These are phyloP conservation scores for Chloropsis cyanopogon DNA, from an alignment of 2,113 vertebrate genomes.

Conservation along the genomic window DNA sequence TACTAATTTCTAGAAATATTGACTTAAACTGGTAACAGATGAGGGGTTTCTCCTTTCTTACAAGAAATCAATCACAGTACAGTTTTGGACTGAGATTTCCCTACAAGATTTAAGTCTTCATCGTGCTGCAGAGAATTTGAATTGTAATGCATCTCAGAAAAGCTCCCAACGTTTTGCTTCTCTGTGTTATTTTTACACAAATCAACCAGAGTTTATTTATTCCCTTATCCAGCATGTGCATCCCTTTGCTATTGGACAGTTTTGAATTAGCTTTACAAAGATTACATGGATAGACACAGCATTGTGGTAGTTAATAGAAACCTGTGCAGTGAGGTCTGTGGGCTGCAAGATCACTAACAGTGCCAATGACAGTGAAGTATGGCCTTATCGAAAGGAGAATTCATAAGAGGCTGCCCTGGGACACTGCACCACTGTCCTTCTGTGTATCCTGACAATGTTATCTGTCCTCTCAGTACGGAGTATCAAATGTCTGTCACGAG, in stretches of 20 bases:
- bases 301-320: slow-evolving; percentile 84
- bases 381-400: slow-evolving; percentile 79
- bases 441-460: slow-evolving; percentile 91
- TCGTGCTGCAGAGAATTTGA: background rate
- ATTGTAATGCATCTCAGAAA: background rate
- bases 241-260: slow-evolving; percentile 18
- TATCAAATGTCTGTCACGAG: slow-evolving; percentile 87
- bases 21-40: background rate
- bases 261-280: slow-evolving; percentile 63
- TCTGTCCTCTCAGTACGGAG: slow-evolving; percentile 84
- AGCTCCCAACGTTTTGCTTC: background rate
- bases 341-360: slow-evolving; percentile 71
- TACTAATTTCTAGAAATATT: background rate
- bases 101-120: background rate
- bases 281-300: slow-evolving; percentile 77
- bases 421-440: slow-evolving; percentile 87
- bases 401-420: slow-evolving; percentile 80
- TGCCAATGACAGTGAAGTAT: slow-evolving; percentile 74
- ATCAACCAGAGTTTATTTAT: slow-evolving; percentile 32
- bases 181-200: slow-evolving; percentile 3
- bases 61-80: background rate
- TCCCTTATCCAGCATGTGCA: background rate
- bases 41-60: background rate
- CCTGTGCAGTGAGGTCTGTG: slow-evolving; percentile 75
- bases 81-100: background rate